Conservation (phyloP, 1,140 invertebrate species). For the Riptortus pedestris region DNA sequence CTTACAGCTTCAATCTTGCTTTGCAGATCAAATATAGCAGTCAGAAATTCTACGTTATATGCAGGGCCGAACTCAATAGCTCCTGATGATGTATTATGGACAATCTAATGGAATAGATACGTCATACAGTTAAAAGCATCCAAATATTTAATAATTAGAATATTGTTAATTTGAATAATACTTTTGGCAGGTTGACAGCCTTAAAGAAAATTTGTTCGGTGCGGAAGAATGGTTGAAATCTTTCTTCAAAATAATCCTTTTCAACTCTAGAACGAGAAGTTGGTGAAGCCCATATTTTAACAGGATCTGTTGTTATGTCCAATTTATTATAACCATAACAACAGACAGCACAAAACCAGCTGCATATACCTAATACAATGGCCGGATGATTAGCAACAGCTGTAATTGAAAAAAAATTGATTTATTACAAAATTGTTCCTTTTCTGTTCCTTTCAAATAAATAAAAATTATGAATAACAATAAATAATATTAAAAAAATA, state of each 20-base stretch:
- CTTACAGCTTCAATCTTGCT: constrained; percentile 52
- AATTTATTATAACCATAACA: constrained; percentile 54
- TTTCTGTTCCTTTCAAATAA: not conserved
- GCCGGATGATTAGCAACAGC: constrained; percentile 70
- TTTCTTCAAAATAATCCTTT: constrained; percentile 79
- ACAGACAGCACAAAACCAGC: constrained; percentile 46
- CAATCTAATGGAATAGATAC: constrained; percentile 16
- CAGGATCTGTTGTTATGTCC: constrained; percentile 81
- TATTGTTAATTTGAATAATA: constrained; percentile 27
- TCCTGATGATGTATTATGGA: constrained; percentile 53
- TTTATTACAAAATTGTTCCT: not conserved
- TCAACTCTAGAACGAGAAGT: constrained; percentile 72
- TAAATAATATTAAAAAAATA: not conserved
- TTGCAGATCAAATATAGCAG: constrained; percentile 63
- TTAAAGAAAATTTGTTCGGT: constrained; percentile 78
- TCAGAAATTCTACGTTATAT: constrained; percentile 71
- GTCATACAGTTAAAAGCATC: not conserved
- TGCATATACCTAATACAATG: constrained; percentile 59
- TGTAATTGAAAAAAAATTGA: constrained; percentile 32
- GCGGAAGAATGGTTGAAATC: constrained; percentile 92
- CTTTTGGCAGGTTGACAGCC: constrained; percentile 48
- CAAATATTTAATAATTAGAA: not conserved
- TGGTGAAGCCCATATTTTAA: constrained; percentile 92
- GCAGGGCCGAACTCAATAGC: constrained; percentile 66
- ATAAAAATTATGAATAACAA: no score